Base-by-base conservation (phyloP, 2,888 invertebrate species). In the Drosophila sordidula region DNA sequence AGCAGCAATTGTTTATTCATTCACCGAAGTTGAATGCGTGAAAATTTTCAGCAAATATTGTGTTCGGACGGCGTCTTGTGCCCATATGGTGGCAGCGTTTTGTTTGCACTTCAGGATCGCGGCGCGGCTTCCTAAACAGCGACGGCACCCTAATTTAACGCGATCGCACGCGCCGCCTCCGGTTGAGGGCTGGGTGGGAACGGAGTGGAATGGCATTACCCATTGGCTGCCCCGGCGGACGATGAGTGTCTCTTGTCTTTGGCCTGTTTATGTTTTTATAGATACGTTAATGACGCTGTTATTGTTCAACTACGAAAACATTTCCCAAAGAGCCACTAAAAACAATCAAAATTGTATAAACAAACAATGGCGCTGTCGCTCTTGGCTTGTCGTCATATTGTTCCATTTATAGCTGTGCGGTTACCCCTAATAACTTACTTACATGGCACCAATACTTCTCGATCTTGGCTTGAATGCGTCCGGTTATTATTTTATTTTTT, bases 231-330 rank as follows among this genome's bases (percentile, higher is more conserved):
- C 52, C 56, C 29, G 39, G 38, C 59, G 61, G 58, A 65, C 36
- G 55, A 69, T 65, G 76, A 70, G 86, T 86, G 87, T 83, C 70
- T 77, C 69, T 72, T 78, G 84, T 79, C 80, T 70, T 77, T 74
- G 80, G 59, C 26, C 70, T 80, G 76, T 79, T 79, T 87, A 75
- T 89, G 78, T 89, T 84, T 89, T 89, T 89, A 87, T 87, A 80
- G 87, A 85, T 85, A 68, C 72, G 89, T 87, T 89, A 89, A 88
- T 78, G 87, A 87, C 75, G 71, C 70, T 83, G 76, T 89, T 87
- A 80, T 89, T 89, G 77, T 85, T 80, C 69, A 72, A 72, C 84
- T 84, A 79, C 61, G 79, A 70, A 80, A 76, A 78, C 72, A 59
- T 71, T 75, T 59, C 62, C 62, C 34, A 59, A 78, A 69, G 74